Percentiles rank a stretch among this genome's conserved stretches.
phyloP scores from a whole-genome alignment of 1,140 invertebrate genomes.

The Caenorhabditis latens region DNA sequence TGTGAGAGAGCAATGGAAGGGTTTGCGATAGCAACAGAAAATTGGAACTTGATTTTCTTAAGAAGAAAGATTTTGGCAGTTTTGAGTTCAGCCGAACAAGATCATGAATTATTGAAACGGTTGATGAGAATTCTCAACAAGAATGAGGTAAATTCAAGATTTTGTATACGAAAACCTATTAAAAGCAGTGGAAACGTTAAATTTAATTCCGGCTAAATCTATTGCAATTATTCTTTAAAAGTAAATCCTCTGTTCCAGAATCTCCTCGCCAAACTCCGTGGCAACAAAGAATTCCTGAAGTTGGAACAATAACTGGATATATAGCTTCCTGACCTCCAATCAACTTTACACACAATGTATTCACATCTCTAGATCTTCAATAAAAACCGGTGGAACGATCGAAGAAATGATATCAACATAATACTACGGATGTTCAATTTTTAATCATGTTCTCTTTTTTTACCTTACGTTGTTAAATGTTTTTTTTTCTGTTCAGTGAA shows the following conservation, averaged over 20 bases:
- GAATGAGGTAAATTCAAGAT: neutral
- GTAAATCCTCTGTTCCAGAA: neutral
- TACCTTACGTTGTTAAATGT: too few relatives aligned
- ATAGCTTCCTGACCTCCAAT: too few relatives aligned
- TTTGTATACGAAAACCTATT: neutral
- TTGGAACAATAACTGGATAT: neutral
- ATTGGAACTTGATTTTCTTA: neutral
- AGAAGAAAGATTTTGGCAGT: neutral
- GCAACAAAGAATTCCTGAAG: neutral
- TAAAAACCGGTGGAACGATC: too few relatives aligned
- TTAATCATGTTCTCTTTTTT: too few relatives aligned
- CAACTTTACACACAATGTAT: neutral
- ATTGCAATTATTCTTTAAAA: too few relatives aligned
- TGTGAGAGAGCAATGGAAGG: neutral
- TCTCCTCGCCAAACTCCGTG: neutral
- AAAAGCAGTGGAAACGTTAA: neutral
- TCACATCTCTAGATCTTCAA: neutral
- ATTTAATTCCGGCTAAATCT: too few relatives aligned
- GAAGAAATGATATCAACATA: too few relatives aligned
- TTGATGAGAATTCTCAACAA: constrained; percentile 5
- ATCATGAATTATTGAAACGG: neutral
- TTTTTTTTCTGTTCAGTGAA: too few relatives aligned
- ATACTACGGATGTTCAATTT: too few relatives aligned
- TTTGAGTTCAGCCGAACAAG: neutral
- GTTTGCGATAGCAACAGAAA: neutral